Evolutionary conservation across 2,888 invertebrate species (phyloP).

Genomic region (Athrips mouffetella): DNA sequence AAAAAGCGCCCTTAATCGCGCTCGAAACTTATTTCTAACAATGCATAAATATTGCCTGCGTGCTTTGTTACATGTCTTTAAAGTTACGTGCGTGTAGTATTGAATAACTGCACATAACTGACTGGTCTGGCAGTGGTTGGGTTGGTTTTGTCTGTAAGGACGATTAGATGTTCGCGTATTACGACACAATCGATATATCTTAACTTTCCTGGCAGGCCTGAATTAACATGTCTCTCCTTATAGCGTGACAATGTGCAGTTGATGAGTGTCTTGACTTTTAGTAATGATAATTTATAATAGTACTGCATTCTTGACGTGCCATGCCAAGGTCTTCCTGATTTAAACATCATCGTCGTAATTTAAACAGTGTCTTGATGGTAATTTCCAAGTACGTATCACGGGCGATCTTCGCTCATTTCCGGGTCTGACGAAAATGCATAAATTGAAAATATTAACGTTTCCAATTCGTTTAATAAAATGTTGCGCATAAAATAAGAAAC

Average conservation of each 20-base stretch:
- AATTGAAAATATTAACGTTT: too few species aligned
- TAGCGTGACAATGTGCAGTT: background rate
- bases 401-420: background rate
- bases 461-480: too few species aligned
- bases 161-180: background rate
- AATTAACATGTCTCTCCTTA: background rate
- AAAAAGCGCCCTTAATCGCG: too few species aligned
- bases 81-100: conserved; percentile 18
- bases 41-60: background rate
- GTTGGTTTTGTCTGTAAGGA: background rate
- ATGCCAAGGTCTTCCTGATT: conserved; percentile 4
- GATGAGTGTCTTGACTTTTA: conserved; percentile 2
- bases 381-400: background rate
- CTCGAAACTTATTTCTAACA: background rate
- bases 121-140: conserved; percentile 18
- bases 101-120: conserved; percentile 29
- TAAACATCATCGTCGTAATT: background rate
- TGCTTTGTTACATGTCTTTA: background rate
- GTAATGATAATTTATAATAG: background rate
- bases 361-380: background rate
- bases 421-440: conserved; percentile 11
- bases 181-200: background rate
- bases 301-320: background rate
- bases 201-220: background rate
- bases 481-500: too few species aligned